These are phyloP conservation scores for Periplaneta americana DNA, from an alignment of 1,140 invertebrate genomes.

Conservation along the genomic window DNA sequence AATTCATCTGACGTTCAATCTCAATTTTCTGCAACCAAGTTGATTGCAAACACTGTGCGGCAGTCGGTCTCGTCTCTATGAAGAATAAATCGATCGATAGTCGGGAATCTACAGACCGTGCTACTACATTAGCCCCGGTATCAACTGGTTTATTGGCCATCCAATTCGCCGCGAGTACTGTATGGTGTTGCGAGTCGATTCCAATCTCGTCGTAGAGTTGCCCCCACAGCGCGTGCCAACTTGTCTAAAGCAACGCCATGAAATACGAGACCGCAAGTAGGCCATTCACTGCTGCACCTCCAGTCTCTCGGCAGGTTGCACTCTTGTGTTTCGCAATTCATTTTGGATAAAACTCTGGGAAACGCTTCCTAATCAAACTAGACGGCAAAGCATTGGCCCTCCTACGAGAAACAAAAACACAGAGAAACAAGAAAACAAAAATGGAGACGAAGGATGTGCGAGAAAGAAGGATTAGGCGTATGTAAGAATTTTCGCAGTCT, in stretches of 20 bases:
- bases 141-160: neutral
- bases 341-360: too few species aligned
- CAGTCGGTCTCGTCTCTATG: neutral
- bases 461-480: too few species aligned
- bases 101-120: neutral
- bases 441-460: too few species aligned
- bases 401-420: too few species aligned
- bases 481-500: too few species aligned
- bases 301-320: too few species aligned
- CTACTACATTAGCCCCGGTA: neutral
- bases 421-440: too few species aligned
- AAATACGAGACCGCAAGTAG: neutral
- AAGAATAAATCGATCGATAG: neutral
- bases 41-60: neutral
- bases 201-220: neutral
- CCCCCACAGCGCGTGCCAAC: neutral
- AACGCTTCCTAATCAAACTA: too few species aligned
- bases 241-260: neutral
- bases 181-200: neutral
- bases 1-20: neutral
- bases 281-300: too few species aligned
- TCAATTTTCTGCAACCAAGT: neutral
- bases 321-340: too few species aligned
- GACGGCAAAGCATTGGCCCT: too few species aligned
- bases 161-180: neutral